A percentile compares a stretch with the other conserved stretches of the same genome.
Evolutionary conservation across 2,113 vertebrate genomes (phyloP).

Genomic region (Ceyx melanurus): DNA sequence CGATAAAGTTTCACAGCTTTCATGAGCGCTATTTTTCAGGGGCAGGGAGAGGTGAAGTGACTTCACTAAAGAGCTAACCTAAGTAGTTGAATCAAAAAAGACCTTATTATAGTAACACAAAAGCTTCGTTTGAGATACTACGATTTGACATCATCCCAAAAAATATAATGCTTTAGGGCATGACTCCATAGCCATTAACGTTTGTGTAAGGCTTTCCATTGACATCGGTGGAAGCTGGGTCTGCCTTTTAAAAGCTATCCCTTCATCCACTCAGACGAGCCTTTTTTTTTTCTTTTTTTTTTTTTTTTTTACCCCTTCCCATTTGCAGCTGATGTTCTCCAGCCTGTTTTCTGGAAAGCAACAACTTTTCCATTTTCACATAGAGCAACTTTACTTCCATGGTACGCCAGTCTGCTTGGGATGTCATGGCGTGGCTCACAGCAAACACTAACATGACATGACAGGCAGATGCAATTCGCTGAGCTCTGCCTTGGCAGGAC

Average conservation of each 20-base stretch:
- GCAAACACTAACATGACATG: conserved; percentile 55
- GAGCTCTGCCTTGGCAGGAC: conserved; percentile 23
- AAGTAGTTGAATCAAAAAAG: conserved; percentile 45
- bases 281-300: not conserved
- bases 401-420: conserved; percentile 32
- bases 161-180: conserved; percentile 59
- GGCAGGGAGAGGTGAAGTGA: conserved; percentile 43
- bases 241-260: conserved; percentile 58
- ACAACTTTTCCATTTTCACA: conserved; percentile 62
- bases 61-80: conserved; percentile 55
- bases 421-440: conserved; percentile 12
- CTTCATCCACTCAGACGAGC: conserved; percentile 49
- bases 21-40: conserved; percentile 4
- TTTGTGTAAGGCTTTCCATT: conserved; percentile 37
- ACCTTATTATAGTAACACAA: conserved; percentile 45
- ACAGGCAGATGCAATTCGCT: conserved; percentile 62
- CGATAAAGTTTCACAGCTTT: conserved; percentile 45
- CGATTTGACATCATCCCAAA: conserved; percentile 58
- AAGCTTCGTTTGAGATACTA: conserved; percentile 34
- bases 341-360: conserved; percentile 54
- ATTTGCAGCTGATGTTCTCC: conserved; percentile 57
- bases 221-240: conserved; percentile 26
- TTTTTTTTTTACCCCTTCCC: not conserved
- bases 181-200: conserved; percentile 56
- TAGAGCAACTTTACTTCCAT: conserved; percentile 41